These are phyloP conservation scores for Xenopus petersii DNA, from an alignment of 2,797 vertebrate species.

Conservation along the genomic window DNA sequence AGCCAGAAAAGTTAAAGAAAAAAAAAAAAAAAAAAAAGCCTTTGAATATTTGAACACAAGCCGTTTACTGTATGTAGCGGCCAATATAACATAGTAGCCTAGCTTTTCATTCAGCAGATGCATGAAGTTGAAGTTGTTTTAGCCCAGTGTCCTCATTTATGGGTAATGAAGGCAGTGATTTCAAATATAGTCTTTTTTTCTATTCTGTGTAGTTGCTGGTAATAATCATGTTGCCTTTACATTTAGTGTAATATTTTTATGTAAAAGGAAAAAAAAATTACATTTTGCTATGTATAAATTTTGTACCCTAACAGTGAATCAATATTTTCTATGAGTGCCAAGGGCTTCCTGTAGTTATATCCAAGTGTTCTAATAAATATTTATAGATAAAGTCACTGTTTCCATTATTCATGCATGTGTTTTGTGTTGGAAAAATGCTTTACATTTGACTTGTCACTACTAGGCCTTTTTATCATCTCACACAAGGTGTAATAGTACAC, in stretches of 20 bases:
- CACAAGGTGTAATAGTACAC: no score
- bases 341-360: conserved; percentile 84
- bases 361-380: conserved; percentile 82
- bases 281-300: conserved; percentile 86
- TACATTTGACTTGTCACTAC: no score
- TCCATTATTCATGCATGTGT: conserved; percentile 14
- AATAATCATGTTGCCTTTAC: conserved; percentile 68
- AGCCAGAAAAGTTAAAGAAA: background rate
- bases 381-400: conserved; percentile 73
- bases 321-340: conserved; percentile 93
- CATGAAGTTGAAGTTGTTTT: conserved; percentile 88
- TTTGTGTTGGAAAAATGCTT: no score
- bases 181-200: conserved; percentile 72
- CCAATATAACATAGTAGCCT: conserved; percentile 74
- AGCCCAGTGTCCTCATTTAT: conserved; percentile 75
- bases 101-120: conserved; percentile 86
- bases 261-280: conserved; percentile 81
- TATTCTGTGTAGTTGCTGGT: conserved; percentile 75
- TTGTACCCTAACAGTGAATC: conserved; percentile 94
- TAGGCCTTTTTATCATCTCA: no score
- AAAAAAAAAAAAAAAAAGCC: background rate
- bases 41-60: conserved; percentile 61
- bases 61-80: conserved; percentile 69
- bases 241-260: conserved; percentile 83
- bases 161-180: conserved; percentile 80